Evolutionary conservation across 2,888 invertebrate species (phyloP).

Genomic region (Caenorhabditis uteleia): DNA sequence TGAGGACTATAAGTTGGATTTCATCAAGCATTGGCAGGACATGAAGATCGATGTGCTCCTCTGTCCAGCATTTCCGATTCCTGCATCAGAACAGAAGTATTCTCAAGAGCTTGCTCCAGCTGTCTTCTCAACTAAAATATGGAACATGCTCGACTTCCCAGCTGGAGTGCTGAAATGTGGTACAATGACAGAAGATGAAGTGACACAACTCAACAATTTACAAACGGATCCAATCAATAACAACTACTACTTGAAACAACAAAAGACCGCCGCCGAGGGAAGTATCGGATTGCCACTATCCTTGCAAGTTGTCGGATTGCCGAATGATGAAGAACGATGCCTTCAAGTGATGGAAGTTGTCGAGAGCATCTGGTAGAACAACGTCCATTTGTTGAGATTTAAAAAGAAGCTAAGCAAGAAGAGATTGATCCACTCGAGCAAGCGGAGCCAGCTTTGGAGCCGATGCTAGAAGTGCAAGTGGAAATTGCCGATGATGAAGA

Average conservation of each 20-base stretch:
- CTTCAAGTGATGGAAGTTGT: constrained; percentile 55
- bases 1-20: constrained; percentile 59
- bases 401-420: too few species aligned
- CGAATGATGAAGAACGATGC: constrained; percentile 60
- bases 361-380: constrained; percentile 26
- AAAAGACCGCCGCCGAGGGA: constrained; percentile 49
- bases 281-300: constrained; percentile 56
- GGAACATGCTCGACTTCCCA: constrained; percentile 70
- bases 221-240: too few species aligned
- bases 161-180: constrained; percentile 70
- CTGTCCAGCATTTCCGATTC: constrained; percentile 69
- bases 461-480: too few species aligned
- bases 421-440: too few species aligned
- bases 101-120: constrained; percentile 56
- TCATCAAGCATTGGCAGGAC: constrained; percentile 54
- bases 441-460: too few species aligned
- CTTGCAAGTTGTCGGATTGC: constrained; percentile 61
- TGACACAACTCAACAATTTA: too few species aligned
- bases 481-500: too few species aligned
- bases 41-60: constrained; percentile 69
- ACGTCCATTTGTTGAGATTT: too few species aligned
- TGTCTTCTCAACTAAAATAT: constrained; percentile 68
- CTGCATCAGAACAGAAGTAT: constrained; percentile 61
- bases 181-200: constrained; percentile 61
- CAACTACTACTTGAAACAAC: too few species aligned